Base-by-base conservation (phyloP, 2,113 vertebrate species). In the Nerophis ophidion region DNA sequence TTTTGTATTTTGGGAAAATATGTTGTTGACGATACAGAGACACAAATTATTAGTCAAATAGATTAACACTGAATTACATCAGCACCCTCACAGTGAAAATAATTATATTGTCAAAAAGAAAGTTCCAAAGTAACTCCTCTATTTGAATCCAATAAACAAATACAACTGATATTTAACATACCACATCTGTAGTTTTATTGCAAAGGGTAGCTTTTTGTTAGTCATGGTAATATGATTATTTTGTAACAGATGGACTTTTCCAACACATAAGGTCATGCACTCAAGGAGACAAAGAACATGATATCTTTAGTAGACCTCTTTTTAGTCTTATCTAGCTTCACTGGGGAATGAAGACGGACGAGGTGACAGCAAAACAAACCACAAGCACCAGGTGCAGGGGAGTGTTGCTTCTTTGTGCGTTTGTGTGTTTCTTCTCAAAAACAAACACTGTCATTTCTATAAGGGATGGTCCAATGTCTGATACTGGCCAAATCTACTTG, bases 351-450 rank as follows among this genome's bases (percentile, higher is more conserved):
- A 84, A 81, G 81, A 82, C 60, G 36, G 66, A 83, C 17, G 69
- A 81, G 64, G 72, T 76, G 76, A 75, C 57, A 26, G 71, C 52
- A 77, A 79, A 77, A 72, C 61, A 61, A 79, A 80, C 71, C 78
- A 73, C 57, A 57, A 67, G 64, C 68, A 79, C 66, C 60, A 49
- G 62, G 48, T 64, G 64, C 40, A 62, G 19, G 51, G 47, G 19
- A 12, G 40, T 11, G 40, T 8, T 52, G 48, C n/a, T 54, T 42
- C 42, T 53, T 40, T 48, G 46, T 17, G 33, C 51, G 57, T 51
- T 45, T 45, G 8, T 62, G 36, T 45, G 34, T 38, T 16, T n/a
- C 34, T 35, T 14, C 13, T n/a, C 50, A n/a, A n/a, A 36, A 54
- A 10, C 10, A 33, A 0, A 5, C 52, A 15, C 34, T 53, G 35